Base-by-base conservation (phyloP, 2,888 invertebrate species). In the Netelia virgata region DNA sequence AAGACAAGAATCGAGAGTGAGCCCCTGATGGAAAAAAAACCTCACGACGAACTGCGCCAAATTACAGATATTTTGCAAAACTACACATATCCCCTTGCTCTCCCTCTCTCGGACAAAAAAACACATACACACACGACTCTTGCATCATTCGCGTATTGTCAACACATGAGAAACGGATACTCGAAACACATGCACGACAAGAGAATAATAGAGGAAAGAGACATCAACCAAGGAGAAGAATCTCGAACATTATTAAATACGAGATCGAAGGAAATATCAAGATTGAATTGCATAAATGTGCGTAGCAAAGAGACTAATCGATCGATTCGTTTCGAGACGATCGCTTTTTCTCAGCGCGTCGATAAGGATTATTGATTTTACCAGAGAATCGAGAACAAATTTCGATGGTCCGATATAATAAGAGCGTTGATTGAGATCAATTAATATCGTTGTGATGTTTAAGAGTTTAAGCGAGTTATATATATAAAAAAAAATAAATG, bases 391-490 rank as follows among this genome's bases (percentile, higher is more conserved):
- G 18, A 70, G 41, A 53, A 69, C 6, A 57, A 66, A 68, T 66
- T 18, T 69, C 16, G 61, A 68, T 16, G 53, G 36, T 55, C 18
- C 53, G 68, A 61, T 75, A 70, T 9, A 70, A 43, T 50, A 36
- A 76, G 69, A 41, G 63, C 68, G 72, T 78, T 74, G 84, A 82
- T 84, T 59, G 81, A 81, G 81, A 84, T 84, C 81, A 84, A 84
- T 82, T 81, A 84, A 81, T 82, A 64, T 84, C 77, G 77, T 84
- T 82, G 78, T 84, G 77, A 74, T 82, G 84, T 78, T 84, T 82
- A 82, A 84, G 73, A 84, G 84, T 84, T 84, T 82, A 84, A 84
- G 64, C 77, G 81, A 82, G 84, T 84, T 84, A 66, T 20, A 64
- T 55, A 68, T 68, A 55, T 11, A 61, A 53, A 36, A 63, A 73